Evolutionary conservation across 2,797 vertebrate species (phyloP).

Genomic region (Tarsius wallacei): DNA sequence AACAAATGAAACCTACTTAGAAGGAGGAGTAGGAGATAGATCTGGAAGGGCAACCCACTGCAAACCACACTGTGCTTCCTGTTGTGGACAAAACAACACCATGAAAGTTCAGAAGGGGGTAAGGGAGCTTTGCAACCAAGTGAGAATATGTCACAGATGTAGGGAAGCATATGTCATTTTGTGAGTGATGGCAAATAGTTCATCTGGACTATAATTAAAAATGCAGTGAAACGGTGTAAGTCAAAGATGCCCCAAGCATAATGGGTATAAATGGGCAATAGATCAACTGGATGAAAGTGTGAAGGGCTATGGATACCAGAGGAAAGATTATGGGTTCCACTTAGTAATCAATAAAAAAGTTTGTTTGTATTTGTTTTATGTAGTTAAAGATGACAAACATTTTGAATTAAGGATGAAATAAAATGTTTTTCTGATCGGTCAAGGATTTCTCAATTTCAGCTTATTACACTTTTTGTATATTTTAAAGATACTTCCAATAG

Average conservation of each 20-base stretch:
- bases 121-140: neutral
- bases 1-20: neutral
- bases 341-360: neutral
- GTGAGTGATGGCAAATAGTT: neutral
- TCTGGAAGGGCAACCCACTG: neutral
- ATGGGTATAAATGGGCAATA: neutral
- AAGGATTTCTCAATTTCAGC: neutral
- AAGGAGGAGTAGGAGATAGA: neutral
- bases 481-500: slow-evolving; percentile 4
- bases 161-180: neutral
- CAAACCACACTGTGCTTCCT: neutral
- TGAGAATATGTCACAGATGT: neutral
- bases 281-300: neutral
- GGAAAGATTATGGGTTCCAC: neutral
- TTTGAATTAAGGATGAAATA: slow-evolving; percentile 27
- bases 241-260: neutral
- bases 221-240: neutral
- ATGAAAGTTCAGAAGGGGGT: neutral
- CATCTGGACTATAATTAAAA: slow-evolving; percentile 22
- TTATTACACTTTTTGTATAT: neutral
- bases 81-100: neutral
- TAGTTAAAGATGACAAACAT: neutral
- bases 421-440: neutral
- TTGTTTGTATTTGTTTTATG: neutral
- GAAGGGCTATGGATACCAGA: neutral